Base-by-base conservation (phyloP, 2,888 invertebrate species). In the Clunio marinus region DNA sequence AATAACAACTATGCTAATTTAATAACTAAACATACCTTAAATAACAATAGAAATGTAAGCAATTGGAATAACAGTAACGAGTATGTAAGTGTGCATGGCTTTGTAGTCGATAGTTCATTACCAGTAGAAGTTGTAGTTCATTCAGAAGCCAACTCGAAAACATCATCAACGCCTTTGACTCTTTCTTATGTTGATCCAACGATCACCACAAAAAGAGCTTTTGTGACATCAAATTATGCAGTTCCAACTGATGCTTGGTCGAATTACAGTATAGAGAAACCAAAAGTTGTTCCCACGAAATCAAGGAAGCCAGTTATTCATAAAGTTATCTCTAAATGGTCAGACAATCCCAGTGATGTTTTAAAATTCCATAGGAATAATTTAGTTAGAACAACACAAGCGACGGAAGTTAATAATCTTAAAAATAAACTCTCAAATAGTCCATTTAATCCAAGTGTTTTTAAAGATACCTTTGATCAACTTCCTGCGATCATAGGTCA, bases 301-400 rank as follows among this genome's bases (percentile, higher is more conserved):
- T 17, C 13, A 45, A 62, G 41, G 13, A 68, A 68, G 17, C 68
- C 68, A n/a, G 58, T 68, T 5, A 58, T 68, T 15, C 68, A 68
- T 45, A 68, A 68, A 41, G 58, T 68, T 7, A 68, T 68, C 8
- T 68, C 68, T 5, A 68, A 68, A 28, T 68, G 68, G 68, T 68
- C 68, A 10, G 68, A 68, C 24, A 68, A 68, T 28, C 68, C 68
- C 3, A 57, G n/a, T n/a, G 68, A 58, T 1, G 57, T 68, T 2
- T 68, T 55, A 17, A 58, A 27, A 15, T 41, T 63, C 5, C 32
- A 68, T 20, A 58, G 58, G 2, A 7, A n/a, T 10, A 3, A 20
- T 7, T 3, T 3, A 13, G 5, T 37, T 22, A n/a, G 22, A 7
- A n/a, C 28, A 7, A 2, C 66, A n/a, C 58, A 66, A 15, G 27